Evolutionary conservation across 2,797 vertebrate genomes (phyloP).

Genomic region (Gila robusta): DNA sequence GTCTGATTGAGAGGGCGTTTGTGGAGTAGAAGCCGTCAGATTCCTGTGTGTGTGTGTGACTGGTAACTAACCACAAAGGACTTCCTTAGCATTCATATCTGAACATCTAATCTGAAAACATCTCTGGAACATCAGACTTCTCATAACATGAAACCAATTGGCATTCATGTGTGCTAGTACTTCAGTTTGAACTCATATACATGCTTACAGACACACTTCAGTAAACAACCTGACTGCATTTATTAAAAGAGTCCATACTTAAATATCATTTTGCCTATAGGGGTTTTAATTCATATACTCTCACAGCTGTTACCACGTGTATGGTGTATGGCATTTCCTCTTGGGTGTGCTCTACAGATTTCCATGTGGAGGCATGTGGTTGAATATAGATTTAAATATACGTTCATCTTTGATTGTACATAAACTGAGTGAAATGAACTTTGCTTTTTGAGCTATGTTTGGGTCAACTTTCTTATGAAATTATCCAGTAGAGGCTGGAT

Average conservation of each 20-base stretch:
- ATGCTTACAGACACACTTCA: neutral
- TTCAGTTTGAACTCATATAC: neutral
- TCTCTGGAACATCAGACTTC: neutral
- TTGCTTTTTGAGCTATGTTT: neutral
- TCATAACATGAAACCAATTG: conserved; percentile 11
- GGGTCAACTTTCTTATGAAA: neutral
- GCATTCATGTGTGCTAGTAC: neutral
- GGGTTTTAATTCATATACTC: no score
- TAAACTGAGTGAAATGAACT: neutral
- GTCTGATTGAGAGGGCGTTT: neutral
- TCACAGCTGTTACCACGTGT: neutral
- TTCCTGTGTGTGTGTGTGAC: neutral
- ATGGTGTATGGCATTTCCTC: conserved; percentile 31
- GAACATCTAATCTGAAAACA: conserved; percentile 25
- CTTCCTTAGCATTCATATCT: conserved; percentile 38
- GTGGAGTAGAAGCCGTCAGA: neutral
- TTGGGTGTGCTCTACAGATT: conserved; percentile 14
- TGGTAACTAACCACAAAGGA: conserved; percentile 19
- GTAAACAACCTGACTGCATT: neutral
- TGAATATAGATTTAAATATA: conserved; percentile 40
- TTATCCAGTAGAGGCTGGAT: neutral
- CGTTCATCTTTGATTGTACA: neutral
- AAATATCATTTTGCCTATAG: neutral
- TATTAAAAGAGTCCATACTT: neutral
- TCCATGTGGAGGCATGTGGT: conserved; percentile 38